Conservation (phyloP, 2,888 invertebrate genomes). For the Prosopocoilus inquinatus region DNA sequence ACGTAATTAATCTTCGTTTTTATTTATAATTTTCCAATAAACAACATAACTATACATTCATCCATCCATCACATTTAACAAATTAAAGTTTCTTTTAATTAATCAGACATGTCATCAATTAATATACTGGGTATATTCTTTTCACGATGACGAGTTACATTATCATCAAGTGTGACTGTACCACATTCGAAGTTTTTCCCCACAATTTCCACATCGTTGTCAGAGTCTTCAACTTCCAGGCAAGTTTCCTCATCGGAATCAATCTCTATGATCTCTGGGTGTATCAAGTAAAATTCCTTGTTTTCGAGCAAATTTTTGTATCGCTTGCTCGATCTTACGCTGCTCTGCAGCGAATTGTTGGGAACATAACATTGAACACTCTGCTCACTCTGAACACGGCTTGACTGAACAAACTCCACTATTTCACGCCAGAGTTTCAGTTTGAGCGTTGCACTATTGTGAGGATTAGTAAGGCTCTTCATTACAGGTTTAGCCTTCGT, state of each 20-base stretch:
- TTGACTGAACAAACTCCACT: constrained; percentile 5
- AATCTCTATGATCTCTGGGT: constrained; percentile 14
- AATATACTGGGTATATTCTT: no score
- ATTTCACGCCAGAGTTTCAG: constrained; percentile 10
- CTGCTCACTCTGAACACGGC: constrained; percentile 1
- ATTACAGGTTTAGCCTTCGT: constrained; percentile 12
- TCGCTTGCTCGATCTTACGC: background rate
- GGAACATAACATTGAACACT: background rate
- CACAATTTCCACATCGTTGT: constrained; percentile 10
- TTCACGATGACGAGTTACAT: no score
- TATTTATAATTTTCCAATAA: no score
- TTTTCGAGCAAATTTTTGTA: constrained; percentile 14
- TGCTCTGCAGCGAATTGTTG: constrained; percentile 1
- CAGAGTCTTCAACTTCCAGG: constrained; percentile 5
- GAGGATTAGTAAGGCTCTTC: constrained; percentile 13
- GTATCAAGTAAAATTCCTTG: constrained; percentile 14
- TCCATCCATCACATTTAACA: no score
- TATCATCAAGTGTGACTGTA: no score
- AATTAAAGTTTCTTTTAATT: no score
- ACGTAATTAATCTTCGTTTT: no score
- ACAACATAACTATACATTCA: no score
- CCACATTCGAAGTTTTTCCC: background rate
- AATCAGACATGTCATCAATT: no score
- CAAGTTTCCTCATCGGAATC: constrained; percentile 13
- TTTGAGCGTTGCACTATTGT: constrained; percentile 8